Evolutionary conservation across 1,140 invertebrate species (phyloP), one percentile per base, ranked within the genome.

Genomic region (Dinothrombium tinctorium): DNA sequence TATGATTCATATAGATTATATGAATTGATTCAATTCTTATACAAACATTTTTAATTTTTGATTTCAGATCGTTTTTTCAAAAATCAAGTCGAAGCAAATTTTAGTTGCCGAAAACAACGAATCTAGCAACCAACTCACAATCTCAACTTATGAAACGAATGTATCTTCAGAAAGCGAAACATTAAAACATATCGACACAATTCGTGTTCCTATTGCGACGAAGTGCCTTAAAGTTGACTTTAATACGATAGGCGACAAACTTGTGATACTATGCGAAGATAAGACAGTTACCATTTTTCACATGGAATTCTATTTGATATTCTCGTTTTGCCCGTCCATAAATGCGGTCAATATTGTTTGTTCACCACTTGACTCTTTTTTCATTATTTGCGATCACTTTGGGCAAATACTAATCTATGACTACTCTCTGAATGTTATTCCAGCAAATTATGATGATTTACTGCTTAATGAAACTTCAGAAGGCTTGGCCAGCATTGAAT

Each of bases 231-330:
- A 44, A 45, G 44, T 37, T 15, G 40, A 46, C 32, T 25, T 46
- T n/a, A 46, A 41, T 15, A 8, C 12, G 28, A 4, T 26, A 14
- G 26, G 26, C 7, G 39, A 42, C 25, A 46, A 46, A 38, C 21
- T 46, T 22, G 4, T 43, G 9, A n/a, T 46, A 2, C 40, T 42
- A 2, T 46, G 40, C 24, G 44, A 46, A 26, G 37, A 46, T 23
- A 29, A 37, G 21, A 37, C 32, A n/a, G 40, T 46, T 4, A 22
- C 38, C n/a, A 15, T 46, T 8, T 46, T 44, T 15, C 37, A 31
- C 33, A 41, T 43, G 8, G 40, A 46, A 15, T 35, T 28, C 9
- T 38, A 46, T 31, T 26, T 33, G 2, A 35, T 46, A 9, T 37
- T 37, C 29, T 31, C 43, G n/a, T 33, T 46, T 21, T 35, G 39